A percentile compares a stretch with the other conserved stretches of the same genome.
Conservation (phyloP, 2,888 invertebrate genomes). For the Lucinisca nassula region DNA sequence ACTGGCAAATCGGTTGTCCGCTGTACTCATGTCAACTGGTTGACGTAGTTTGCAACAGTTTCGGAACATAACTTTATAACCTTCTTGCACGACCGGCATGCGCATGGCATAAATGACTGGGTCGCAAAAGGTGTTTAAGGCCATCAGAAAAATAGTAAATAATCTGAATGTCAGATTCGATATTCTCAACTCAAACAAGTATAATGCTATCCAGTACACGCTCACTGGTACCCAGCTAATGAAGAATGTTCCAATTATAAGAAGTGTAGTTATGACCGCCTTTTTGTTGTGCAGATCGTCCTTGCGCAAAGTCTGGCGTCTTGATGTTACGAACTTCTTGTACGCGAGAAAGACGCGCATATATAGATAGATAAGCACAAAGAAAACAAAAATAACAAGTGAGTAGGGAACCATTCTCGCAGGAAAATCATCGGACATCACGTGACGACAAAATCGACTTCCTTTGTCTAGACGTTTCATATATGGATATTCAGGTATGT, state of each 20-base stretch:
- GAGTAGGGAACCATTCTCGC: neutral
- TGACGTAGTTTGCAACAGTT: too few species aligned
- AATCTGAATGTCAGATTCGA: conserved; percentile 57
- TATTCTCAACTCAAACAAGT: conserved; percentile 67
- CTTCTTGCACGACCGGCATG: conserved; percentile 75
- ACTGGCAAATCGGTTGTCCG: too few species aligned
- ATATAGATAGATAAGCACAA: conserved; percentile 79
- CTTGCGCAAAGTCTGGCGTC: conserved; percentile 52
- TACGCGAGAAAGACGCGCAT: conserved; percentile 77
- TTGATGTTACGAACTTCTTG: conserved; percentile 54
- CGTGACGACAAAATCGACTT: conserved; percentile 72
- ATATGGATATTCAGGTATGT: neutral
- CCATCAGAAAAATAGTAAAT: conserved; percentile 72
- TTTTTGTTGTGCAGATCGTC: conserved; percentile 76
- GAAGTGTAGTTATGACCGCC: conserved; percentile 80
- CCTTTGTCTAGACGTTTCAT: neutral
- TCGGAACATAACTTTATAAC: conserved; percentile 58
- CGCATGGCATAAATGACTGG: conserved; percentile 81
- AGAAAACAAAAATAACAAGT: neutral
- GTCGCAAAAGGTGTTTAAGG: conserved; percentile 77
- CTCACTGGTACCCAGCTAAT: conserved; percentile 82
- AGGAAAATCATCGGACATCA: conserved; percentile 74
- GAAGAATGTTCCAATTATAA: conserved; percentile 82
- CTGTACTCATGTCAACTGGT: too few species aligned
- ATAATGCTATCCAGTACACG: conserved; percentile 74